Conservation (phyloP, 2,888 invertebrate genomes). For the Alentia gelatinosa region DNA sequence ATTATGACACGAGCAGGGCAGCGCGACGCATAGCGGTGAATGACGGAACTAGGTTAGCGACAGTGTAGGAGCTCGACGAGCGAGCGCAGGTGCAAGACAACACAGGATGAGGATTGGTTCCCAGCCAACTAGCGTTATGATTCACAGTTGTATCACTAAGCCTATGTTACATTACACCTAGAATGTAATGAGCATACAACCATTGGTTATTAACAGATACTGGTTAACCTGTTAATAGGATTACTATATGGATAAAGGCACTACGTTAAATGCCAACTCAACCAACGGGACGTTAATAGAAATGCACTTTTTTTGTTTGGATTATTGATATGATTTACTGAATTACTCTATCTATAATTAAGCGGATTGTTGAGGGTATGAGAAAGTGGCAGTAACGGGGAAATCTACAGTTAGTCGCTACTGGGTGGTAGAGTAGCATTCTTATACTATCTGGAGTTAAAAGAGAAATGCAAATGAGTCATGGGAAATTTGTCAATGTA, state of each 20-base stretch:
- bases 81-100: neutral
- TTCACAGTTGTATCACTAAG: neutral
- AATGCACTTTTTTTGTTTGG: no score
- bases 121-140: neutral
- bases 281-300: neutral
- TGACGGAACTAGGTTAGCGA: neutral
- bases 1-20: slow-evolving; percentile 46
- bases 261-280: neutral
- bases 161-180: neutral
- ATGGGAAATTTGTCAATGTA: neutral
- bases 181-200: no score
- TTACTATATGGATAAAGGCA: neutral
- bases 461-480: neutral
- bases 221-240: neutral
- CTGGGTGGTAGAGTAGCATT: neutral
- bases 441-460: neutral
- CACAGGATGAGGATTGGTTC: neutral
- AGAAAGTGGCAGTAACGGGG: no score
- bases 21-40: neutral
- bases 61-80: neutral
- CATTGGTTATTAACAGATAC: neutral
- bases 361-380: no score
- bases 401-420: neutral
- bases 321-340: no score
- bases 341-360: no score